These are phyloP conservation scores for Deilephila porcellus DNA, from an alignment of 2,888 invertebrate species.

Conservation along the genomic window DNA sequence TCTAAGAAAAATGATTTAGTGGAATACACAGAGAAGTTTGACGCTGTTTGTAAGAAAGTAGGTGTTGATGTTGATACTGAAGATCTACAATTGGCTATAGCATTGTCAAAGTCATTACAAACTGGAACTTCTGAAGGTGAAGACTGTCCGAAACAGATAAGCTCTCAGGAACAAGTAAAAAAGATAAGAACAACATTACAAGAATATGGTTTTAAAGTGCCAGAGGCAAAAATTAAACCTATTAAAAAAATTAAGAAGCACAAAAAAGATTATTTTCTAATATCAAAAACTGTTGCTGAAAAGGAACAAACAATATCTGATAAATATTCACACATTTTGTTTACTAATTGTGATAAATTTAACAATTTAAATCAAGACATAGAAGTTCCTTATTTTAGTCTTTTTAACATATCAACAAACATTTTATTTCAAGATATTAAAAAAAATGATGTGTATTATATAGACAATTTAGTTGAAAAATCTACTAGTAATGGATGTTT, in stretches of 20 bases:
- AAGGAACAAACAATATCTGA: slow-evolving; percentile 64
- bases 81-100: slow-evolving; percentile 87
- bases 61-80: slow-evolving; percentile 86
- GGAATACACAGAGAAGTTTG: slow-evolving; percentile 71
- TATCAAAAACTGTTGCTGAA: slow-evolving; percentile 58
- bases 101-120: slow-evolving; percentile 86
- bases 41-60: slow-evolving; percentile 69
- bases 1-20: slow-evolving; percentile 68
- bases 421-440: slow-evolving; percentile 59
- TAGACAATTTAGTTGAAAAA: slow-evolving; percentile 74
- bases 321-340: slow-evolving; percentile 68
- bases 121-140: slow-evolving; percentile 26
- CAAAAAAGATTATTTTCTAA: slow-evolving; percentile 63
- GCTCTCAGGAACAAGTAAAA: slow-evolving; percentile 59
- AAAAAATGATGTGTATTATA: slow-evolving; percentile 72
- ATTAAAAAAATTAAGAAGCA: slow-evolving; percentile 52
- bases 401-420: slow-evolving; percentile 63
- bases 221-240: slow-evolving; percentile 56
- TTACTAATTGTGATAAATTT: slow-evolving; percentile 47
- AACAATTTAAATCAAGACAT: slow-evolving; percentile 35
- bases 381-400: slow-evolving; percentile 31
- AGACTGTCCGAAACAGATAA: slow-evolving; percentile 32
- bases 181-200: slow-evolving; percentile 83
- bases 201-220: slow-evolving; percentile 86
- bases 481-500: slow-evolving; percentile 72